phyloP scores from a whole-genome alignment of 2,797 vertebrate genomes.

The Mormyrops attenuatus region DNA sequence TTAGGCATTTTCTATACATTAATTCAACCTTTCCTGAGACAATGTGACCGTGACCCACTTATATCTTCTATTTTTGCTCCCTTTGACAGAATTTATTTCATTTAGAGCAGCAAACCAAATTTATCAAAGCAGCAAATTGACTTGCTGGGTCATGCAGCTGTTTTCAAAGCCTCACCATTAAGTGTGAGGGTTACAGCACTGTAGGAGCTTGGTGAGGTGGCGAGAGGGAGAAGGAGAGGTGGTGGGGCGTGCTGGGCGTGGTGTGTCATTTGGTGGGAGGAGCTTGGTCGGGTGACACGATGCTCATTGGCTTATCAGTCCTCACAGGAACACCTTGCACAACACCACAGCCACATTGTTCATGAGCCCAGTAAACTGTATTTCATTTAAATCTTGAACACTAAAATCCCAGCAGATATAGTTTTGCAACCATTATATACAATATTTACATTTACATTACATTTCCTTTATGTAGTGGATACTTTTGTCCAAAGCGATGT shows the following conservation, averaged over 20 bases:
- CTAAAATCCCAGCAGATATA: background rate
- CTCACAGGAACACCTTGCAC: background rate
- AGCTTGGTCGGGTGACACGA: background rate
- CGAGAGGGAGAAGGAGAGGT: background rate
- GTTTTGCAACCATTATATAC: background rate
- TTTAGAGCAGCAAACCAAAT: background rate
- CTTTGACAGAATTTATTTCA: background rate
- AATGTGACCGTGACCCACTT: background rate
- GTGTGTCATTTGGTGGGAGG: background rate
- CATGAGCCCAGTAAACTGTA: background rate
- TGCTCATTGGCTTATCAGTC: background rate
- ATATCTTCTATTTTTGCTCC: background rate
- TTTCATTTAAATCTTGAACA: background rate
- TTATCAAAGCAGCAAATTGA: background rate
- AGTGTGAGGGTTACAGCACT: background rate
- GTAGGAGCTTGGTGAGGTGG: background rate
- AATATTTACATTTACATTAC: background rate
- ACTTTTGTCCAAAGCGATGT: background rate
- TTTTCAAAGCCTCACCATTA: background rate
- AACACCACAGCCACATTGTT: background rate
- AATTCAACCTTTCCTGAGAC: background rate
- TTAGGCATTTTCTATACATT: background rate
- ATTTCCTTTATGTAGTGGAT: background rate
- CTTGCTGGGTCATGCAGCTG: background rate
- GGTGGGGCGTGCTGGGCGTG: background rate